phyloP scores from a whole-genome alignment of 2,113 vertebrate genomes.

The Limanda limanda region DNA sequence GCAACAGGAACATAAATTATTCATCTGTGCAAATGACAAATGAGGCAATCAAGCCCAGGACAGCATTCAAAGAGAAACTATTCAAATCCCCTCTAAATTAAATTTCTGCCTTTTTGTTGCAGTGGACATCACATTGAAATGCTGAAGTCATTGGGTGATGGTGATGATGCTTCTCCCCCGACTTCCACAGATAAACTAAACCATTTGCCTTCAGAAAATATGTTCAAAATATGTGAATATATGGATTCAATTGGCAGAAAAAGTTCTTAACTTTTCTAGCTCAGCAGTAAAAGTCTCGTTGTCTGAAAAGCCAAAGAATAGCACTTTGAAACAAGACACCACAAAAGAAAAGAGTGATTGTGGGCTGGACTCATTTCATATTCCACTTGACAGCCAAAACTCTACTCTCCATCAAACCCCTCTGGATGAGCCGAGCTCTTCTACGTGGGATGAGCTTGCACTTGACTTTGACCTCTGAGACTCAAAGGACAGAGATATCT shows the following conservation, averaged over 20 bases:
- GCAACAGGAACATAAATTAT: conserved; percentile 79
- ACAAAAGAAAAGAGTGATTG: neutral
- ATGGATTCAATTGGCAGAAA: neutral
- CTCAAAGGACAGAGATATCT: conserved; percentile 39
- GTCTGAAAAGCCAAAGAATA: conserved; percentile 21
- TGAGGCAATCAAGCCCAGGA: conserved; percentile 77
- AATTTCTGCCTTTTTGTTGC: conserved; percentile 69
- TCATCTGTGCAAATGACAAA: conserved; percentile 80
- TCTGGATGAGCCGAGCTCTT: conserved; percentile 35
- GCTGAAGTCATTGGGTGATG: conserved; percentile 44
- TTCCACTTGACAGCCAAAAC: conserved; percentile 48
- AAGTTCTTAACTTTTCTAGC: conserved; percentile 6
- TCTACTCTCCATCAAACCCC: conserved; percentile 39
- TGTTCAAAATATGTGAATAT: neutral
- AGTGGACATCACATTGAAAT: conserved; percentile 53
- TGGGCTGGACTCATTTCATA: conserved; percentile 52
- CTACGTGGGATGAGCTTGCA: conserved; percentile 26
- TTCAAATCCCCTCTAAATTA: conserved; percentile 73
- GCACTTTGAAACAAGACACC: conserved; percentile 17
- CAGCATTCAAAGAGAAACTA: conserved; percentile 76
- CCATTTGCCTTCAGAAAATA: conserved; percentile 8
- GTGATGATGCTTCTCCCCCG: conserved; percentile 35
- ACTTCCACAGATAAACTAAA: conserved; percentile 23
- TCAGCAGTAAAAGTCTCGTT: conserved; percentile 4
- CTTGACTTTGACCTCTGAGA: conserved; percentile 59